A percentile compares a stretch with the other conserved stretches of the same genome.
phyloP scores from a whole-genome alignment of 2,888 invertebrate species.

The Trichacis sp. region DNA sequence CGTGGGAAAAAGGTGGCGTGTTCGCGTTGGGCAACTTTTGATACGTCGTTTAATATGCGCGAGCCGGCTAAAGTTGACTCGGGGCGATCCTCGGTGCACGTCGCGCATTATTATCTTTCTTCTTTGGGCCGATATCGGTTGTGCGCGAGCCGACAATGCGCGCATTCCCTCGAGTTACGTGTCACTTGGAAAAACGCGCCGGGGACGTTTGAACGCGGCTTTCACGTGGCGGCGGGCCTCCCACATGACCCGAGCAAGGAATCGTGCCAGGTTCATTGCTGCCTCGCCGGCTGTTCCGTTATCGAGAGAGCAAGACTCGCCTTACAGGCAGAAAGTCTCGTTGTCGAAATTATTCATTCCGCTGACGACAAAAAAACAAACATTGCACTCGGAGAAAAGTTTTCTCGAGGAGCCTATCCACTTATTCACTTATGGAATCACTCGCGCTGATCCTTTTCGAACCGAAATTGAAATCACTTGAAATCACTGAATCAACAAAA shows the following conservation, averaged over 20 bases:
- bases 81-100: constrained; percentile 22
- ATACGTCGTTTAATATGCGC: constrained; percentile 1
- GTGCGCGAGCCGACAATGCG: too few species aligned
- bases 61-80: constrained; percentile 9
- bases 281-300: constrained; percentile 24
- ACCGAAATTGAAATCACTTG: too few species aligned
- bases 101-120: constrained; percentile 1
- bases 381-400: too few species aligned
- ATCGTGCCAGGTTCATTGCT: constrained; percentile 14
- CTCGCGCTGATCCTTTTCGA: too few species aligned
- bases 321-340: constrained; percentile 24
- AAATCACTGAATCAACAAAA: too few species aligned
- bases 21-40: background rate
- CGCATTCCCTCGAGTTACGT: too few species aligned
- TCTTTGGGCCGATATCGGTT: background rate
- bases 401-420: too few species aligned
- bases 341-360: background rate
- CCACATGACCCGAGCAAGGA: constrained; percentile 14
- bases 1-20: constrained; percentile 3
- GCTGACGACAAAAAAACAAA: too few species aligned
- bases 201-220: too few species aligned
- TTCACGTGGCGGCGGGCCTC: constrained; percentile 14
- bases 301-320: constrained; percentile 19
- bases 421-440: too few species aligned
- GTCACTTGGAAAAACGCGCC: too few species aligned